Base-by-base conservation (phyloP, 2,888 invertebrate species). In the Lycocerus yunnanus region DNA sequence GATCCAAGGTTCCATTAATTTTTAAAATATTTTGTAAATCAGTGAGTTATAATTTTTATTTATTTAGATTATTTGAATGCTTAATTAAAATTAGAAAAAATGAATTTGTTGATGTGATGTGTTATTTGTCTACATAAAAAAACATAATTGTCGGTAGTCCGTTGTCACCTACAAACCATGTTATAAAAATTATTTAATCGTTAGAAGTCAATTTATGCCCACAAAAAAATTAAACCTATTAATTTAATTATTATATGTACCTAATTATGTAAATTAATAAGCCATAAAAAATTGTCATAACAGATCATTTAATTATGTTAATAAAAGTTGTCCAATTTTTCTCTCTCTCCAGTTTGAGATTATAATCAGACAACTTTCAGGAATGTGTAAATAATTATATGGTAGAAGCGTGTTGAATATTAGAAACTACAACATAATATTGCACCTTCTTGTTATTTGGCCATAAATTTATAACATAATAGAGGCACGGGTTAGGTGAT, bases 371-470 rank as follows among this genome's bases (percentile, higher is more conserved):
- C 76, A 72, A 67, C 74, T 78, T 79, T 77, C 67, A 65, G 69
- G 73, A 79, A 80, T 71, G 79, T 75, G 77, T 79, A 77, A 80
- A 78, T 79, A 80, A 79, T 78, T 77, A 78, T 70, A 76, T 63
- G 69, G 68, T 69, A 77, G 75, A 77, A 74, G 78, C 75, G 75
- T 73, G 78, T 76, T 72, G 69, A 59, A 68, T 61, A 69, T 78
- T 78, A 72, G 72, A 68, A 71, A 68, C 71, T 66, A 76, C 66
- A 76, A 73, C 74, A 77, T 75, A 78, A 79, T 80, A 80, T 79
- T 71, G 79, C 80, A 78, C 80, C 80, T 80, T 73, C 79, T 80
- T 58, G 80, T 79, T 80, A 80, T 78, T 78, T 79, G 75, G 77
- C 76, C 78, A 78, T 79, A 78, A 78, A 78, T 78, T 77, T 65